These are phyloP conservation scores for Digitonthophagus gazella DNA, from an alignment of 2,888 invertebrate genomes.

Conservation along the genomic window DNA sequence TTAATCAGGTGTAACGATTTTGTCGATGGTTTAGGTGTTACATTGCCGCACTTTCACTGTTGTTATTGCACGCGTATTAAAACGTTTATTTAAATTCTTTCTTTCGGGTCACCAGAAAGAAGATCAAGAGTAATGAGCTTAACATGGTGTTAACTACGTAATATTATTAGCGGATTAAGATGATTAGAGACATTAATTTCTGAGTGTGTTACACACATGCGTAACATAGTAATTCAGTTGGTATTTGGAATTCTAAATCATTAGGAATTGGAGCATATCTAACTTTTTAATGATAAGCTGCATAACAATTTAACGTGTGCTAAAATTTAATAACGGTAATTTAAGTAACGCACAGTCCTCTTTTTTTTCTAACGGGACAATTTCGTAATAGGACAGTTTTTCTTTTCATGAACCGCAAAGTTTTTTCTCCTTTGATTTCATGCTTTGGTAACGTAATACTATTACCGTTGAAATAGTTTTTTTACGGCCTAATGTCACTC, in stretches of 20 bases:
- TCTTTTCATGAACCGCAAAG: not conserved
- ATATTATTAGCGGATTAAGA: too few relatives aligned
- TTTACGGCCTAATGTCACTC: not conserved
- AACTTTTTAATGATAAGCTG: not conserved
- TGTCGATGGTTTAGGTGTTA: not conserved
- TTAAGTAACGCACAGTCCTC: not conserved
- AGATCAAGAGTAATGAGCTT: not conserved
- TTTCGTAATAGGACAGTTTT: not conserved
- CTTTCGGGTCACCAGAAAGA: too few relatives aligned
- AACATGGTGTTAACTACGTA: too few relatives aligned
- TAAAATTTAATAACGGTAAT: not conserved
- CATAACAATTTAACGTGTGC: not conserved
- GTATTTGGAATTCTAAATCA: not conserved
- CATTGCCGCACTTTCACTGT: not conserved
- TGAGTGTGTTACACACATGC: too few relatives aligned
- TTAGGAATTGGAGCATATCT: not conserved
- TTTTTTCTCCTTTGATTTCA: not conserved
- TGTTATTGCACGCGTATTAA: not conserved
- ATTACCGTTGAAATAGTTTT: not conserved
- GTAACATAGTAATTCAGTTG: not conserved
- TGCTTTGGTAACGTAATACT: not conserved
- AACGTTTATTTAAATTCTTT: not conserved
- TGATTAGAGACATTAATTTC: too few relatives aligned
- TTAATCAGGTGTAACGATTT: slow-evolving; percentile 3
- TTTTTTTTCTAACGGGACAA: not conserved